phyloP scores from a whole-genome alignment of 1,140 invertebrate species.

The Cecropterus lyciades region DNA sequence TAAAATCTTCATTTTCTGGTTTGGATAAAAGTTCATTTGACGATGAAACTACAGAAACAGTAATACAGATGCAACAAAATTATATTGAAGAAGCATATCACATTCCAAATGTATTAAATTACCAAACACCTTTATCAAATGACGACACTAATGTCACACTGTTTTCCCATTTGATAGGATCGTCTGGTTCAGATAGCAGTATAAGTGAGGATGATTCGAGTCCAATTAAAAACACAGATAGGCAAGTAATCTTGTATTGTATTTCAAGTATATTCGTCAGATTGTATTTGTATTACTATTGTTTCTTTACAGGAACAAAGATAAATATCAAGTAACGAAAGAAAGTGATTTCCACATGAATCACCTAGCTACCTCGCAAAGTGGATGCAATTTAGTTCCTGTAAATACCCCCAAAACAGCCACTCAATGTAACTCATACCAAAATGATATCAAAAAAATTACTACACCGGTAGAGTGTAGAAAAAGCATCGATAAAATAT shows the following conservation, averaged over 20 bases:
- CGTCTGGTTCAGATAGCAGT: constrained; percentile 16
- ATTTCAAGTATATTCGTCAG: not conserved
- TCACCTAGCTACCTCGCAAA: constrained; percentile 14
- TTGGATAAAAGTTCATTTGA: constrained; percentile 13
- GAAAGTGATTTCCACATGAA: constrained; percentile 9
- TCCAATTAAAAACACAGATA: not conserved
- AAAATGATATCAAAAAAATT: constrained; percentile 39
- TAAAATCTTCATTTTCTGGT: not conserved
- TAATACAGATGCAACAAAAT: constrained; percentile 13
- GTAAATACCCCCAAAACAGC: constrained; percentile 45
- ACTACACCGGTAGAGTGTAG: constrained; percentile 54
- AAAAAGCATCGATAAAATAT: constrained; percentile 73
- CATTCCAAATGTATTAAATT: not conserved
- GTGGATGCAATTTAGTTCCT: constrained; percentile 40
- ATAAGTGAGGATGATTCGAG: constrained; percentile 5
- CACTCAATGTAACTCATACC: constrained; percentile 8
- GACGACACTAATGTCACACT: constrained; percentile 6
- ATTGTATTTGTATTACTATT: not conserved
- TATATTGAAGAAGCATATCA: not conserved
- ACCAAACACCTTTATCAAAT: not conserved
- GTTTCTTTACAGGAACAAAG: constrained; percentile 27
- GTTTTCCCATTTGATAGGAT: constrained; percentile 12
- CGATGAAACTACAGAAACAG: constrained; percentile 12
- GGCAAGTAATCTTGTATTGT: not conserved
- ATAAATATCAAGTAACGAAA: constrained; percentile 13